Percentiles rank a stretch among this genome's conserved stretches.
Conservation (phyloP, 2,113 vertebrate genomes). For the Spea bombifrons region DNA sequence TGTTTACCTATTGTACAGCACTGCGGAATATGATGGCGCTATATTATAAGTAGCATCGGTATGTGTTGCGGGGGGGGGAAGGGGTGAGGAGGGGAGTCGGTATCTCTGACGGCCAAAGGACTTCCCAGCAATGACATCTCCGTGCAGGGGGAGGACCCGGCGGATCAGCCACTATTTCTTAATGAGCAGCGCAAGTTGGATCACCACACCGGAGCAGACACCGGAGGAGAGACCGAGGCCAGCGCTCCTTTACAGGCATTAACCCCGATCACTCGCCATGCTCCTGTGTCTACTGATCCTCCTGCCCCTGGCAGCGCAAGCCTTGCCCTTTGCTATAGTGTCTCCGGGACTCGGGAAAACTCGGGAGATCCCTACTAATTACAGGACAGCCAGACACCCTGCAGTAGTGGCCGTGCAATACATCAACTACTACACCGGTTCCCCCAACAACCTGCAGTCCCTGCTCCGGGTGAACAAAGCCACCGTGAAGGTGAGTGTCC, state of each 20-base stretch:
- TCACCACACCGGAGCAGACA: background rate
- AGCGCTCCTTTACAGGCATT: background rate
- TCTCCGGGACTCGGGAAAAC: background rate
- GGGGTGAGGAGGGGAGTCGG: background rate
- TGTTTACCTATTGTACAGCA: no score
- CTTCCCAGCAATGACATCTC: slow-evolving; percentile 13
- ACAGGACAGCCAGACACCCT: slow-evolving; percentile 35
- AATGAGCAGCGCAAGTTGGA: background rate
- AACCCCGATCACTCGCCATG: slow-evolving; percentile 1
- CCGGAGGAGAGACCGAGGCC: background rate
- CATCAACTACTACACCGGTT: slow-evolving; percentile 55
- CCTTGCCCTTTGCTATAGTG: slow-evolving; percentile 1
- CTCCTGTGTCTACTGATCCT: background rate
- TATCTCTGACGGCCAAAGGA: background rate
- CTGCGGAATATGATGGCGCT: no score
- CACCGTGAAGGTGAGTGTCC: slow-evolving; percentile 56
- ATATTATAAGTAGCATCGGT: background rate
- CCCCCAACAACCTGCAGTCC: slow-evolving; percentile 50
- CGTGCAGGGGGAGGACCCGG: slow-evolving; percentile 14
- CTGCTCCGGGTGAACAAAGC: slow-evolving; percentile 53
- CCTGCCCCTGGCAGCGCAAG: background rate
- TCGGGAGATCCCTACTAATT: background rate
- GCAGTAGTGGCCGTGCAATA: slow-evolving; percentile 59
- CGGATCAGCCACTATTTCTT: background rate
- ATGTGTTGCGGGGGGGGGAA: background rate